Conservation (phyloP, 2,797 vertebrate species). For the Chromis chromis region DNA sequence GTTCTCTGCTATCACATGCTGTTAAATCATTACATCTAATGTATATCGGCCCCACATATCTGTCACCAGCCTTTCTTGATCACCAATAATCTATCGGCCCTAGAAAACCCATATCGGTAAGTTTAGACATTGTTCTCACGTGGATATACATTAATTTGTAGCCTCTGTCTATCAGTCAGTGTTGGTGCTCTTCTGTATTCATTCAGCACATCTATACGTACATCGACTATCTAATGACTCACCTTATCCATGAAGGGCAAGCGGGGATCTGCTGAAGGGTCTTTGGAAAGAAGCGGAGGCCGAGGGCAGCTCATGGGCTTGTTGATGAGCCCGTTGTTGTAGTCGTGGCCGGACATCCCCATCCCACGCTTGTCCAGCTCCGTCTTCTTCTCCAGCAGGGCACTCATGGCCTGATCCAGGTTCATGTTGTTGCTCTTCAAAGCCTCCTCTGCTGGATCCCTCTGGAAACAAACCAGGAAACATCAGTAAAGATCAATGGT, state of each 20-base stretch:
- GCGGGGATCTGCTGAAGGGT: constrained; percentile 93
- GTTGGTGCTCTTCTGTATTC: too few species aligned
- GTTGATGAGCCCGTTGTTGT: constrained; percentile 97
- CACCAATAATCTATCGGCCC: too few species aligned
- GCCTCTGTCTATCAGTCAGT: too few species aligned
- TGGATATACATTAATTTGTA: too few species aligned
- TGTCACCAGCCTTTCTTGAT: too few species aligned
- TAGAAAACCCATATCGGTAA: too few species aligned
- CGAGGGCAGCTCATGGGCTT: constrained; percentile 93
- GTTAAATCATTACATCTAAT: too few species aligned
- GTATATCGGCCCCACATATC: too few species aligned
- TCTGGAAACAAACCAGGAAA: constrained; percentile 80
- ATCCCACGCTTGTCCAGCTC: constrained; percentile 98
- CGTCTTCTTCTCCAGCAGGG: constrained; percentile 98
- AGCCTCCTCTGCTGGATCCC: constrained; percentile 99
- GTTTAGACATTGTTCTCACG: too few species aligned
- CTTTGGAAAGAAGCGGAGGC: constrained; percentile 97
- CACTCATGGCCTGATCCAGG: constrained; percentile 99
- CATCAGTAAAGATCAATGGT: not conserved
- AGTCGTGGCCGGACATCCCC: constrained; percentile 93
- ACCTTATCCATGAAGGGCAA: constrained; percentile 97
- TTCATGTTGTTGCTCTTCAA: constrained; percentile 99
- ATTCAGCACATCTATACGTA: not conserved
- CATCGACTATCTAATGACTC: not conserved
- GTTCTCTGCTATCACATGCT: too few species aligned